Conservation (phyloP, 2,888 invertebrate genomes). For the Stramonita haemastoma region DNA sequence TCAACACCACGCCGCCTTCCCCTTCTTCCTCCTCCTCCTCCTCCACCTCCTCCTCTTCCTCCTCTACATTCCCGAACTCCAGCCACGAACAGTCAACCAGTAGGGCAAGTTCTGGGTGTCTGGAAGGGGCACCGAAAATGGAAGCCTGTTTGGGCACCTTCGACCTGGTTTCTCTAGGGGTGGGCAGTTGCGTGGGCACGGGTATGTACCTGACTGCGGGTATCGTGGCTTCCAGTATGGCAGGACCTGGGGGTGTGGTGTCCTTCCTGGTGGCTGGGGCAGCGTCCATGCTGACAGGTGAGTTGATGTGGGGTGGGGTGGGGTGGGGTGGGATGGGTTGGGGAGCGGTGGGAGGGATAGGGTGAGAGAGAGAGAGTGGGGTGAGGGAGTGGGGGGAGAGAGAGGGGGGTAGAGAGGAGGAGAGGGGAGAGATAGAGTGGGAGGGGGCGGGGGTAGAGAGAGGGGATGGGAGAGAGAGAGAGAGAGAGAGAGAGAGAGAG, state of each 20-base stretch:
- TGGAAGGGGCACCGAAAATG: neutral
- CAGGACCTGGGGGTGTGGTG: conserved; percentile 93
- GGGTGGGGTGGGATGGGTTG: neutral
- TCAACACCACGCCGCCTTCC: neutral
- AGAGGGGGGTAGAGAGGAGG: too few species aligned
- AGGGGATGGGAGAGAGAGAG: too few species aligned
- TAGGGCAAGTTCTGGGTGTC: neutral
- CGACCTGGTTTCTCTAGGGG: conserved; percentile 91
- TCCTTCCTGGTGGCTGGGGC: conserved; percentile 94
- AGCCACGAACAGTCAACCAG: neutral
- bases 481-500: too few species aligned
- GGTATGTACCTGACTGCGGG: conserved; percentile 90
- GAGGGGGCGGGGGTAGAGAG: too few species aligned
- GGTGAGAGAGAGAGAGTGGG: too few species aligned
- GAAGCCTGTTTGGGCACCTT: conserved; percentile 89
- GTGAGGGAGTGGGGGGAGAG: too few species aligned
- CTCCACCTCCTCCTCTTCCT: too few species aligned
- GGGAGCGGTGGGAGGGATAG: neutral
- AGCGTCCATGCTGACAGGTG: conserved; percentile 95
- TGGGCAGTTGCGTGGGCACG: conserved; percentile 96
- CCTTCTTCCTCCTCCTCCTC: neutral
- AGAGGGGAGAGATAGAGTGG: too few species aligned
- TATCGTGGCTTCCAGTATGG: conserved; percentile 80
- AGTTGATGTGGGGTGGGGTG: conserved; percentile 64
- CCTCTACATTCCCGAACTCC: neutral